A percentile compares a stretch with the other conserved stretches of the same genome.
These are phyloP conservation scores for Azemiops feae DNA, from an alignment of 2,113 vertebrate species.

Conservation along the genomic window DNA sequence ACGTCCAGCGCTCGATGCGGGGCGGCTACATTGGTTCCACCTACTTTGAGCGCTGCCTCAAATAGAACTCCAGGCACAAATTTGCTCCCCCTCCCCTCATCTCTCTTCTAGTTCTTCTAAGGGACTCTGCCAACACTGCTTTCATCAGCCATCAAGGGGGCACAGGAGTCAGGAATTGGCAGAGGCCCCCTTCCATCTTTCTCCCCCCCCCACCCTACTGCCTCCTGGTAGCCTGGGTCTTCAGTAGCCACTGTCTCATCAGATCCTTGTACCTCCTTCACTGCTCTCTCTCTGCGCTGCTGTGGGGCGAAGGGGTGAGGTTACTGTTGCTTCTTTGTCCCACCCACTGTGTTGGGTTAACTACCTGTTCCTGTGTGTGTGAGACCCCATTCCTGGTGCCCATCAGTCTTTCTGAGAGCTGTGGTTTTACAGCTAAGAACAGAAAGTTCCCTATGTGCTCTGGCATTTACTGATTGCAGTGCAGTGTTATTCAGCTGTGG, in stretches of 20 bases:
- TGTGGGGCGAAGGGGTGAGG: conserved; percentile 18
- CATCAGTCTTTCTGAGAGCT: conserved; percentile 11
- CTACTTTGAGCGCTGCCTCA: conserved; percentile 93
- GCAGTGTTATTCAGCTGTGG: neutral
- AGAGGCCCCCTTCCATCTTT: conserved; percentile 5
- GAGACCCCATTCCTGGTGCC: neutral
- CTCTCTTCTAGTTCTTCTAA: conserved; percentile 46
- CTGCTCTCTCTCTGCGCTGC: neutral
- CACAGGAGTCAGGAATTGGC: conserved; percentile 22
- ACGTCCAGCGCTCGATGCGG: conserved; percentile 87
- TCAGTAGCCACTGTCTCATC: conserved; percentile 28
- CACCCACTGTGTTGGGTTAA: conserved; percentile 1
- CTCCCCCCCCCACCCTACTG: neutral
- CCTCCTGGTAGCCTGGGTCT: conserved; percentile 11
- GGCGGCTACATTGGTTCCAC: conserved; percentile 91
- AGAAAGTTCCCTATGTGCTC: conserved; percentile 19
- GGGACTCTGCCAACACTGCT: conserved; percentile 37
- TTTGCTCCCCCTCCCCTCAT: conserved; percentile 49
- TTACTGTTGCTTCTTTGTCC: conserved; percentile 15
- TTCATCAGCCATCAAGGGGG: conserved; percentile 12
- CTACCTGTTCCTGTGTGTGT: neutral
- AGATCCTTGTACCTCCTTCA: conserved; percentile 30
- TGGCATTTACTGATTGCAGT: neutral
- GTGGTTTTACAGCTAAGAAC: conserved; percentile 30
- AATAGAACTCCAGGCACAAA: conserved; percentile 71